These are phyloP conservation scores for Nothobranchius kuhntae DNA, from an alignment of 2,113 vertebrate species.

Conservation along the genomic window DNA sequence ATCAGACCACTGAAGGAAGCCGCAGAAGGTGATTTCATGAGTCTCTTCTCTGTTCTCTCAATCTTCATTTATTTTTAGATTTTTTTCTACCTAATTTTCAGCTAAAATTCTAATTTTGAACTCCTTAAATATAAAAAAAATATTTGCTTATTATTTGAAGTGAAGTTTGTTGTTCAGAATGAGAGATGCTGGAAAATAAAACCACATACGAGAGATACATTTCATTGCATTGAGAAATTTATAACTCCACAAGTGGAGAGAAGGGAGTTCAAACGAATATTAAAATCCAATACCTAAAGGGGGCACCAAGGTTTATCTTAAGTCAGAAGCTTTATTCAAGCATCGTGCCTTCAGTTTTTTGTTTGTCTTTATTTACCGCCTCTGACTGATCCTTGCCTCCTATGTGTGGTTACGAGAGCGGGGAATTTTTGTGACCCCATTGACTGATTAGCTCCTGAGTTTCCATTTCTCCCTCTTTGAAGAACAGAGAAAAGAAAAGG, in stretches of 20 bases:
- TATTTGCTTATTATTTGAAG: slow-evolving; percentile 31
- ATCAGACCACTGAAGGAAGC: slow-evolving; percentile 64
- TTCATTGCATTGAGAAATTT: slow-evolving; percentile 57
- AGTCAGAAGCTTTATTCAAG: slow-evolving; percentile 73
- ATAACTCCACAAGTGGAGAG: slow-evolving; percentile 55
- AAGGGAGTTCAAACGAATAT: slow-evolving; percentile 77
- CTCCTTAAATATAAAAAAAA: slow-evolving; percentile 3
- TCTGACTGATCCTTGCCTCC: slow-evolving; percentile 66
- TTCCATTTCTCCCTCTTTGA: slow-evolving; percentile 62
- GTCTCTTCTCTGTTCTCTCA: slow-evolving; percentile 13
- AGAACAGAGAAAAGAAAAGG: slow-evolving; percentile 55
- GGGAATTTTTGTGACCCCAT: slow-evolving; percentile 71
- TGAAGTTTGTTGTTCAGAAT: slow-evolving; percentile 22
- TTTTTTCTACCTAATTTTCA: slow-evolving; percentile 13
- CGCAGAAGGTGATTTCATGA: slow-evolving; percentile 38
- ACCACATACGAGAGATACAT: slow-evolving; percentile 47
- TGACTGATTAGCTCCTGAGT: slow-evolving; percentile 66
- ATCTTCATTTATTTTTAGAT: slow-evolving; percentile 5
- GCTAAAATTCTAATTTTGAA: slow-evolving; percentile 35
- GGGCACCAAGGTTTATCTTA: slow-evolving; percentile 70
- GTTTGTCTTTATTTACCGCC: slow-evolving; percentile 73
- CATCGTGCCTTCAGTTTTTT: slow-evolving; percentile 68
- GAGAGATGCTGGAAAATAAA: slow-evolving; percentile 56
- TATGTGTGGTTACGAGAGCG: slow-evolving; percentile 56
- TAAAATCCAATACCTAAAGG: slow-evolving; percentile 75